Conservation (phyloP, 2,113 vertebrate species). For the Tragulus kanchil region DNA sequence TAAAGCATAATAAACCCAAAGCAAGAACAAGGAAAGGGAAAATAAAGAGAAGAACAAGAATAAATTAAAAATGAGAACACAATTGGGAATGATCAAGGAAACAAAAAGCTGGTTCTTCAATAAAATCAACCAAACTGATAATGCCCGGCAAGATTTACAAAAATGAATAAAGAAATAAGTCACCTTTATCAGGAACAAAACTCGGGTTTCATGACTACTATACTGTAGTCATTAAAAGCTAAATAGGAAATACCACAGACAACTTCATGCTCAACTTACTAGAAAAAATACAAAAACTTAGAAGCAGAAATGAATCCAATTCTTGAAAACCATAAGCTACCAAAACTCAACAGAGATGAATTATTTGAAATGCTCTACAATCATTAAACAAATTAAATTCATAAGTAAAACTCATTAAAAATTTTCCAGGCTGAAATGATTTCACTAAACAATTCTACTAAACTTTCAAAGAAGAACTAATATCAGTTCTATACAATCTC, state of each 20-base stretch:
- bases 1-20: background rate
- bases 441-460: background rate
- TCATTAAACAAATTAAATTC: background rate
- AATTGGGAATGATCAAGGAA: conserved; percentile 15
- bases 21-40: background rate
- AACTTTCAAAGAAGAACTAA: background rate
- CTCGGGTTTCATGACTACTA: background rate
- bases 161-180: background rate
- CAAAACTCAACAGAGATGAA: background rate
- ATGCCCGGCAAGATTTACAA: background rate
- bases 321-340: background rate
- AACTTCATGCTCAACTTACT: background rate
- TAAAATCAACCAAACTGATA: conserved; percentile 8
- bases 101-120: background rate
- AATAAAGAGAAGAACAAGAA: background rate
- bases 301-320: conserved; percentile 39
- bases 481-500: background rate
- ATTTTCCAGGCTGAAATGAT: background rate
- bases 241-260: background rate
- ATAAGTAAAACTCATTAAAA: background rate
- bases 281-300: conserved; percentile 15
- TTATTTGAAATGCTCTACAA: background rate
- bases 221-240: background rate
- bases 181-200: background rate
- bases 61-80: background rate